Evolutionary conservation across 2,797 vertebrate species (phyloP), one percentile per base, ranked within the genome.

Genomic region (Catamblyrhynchus diadema): DNA sequence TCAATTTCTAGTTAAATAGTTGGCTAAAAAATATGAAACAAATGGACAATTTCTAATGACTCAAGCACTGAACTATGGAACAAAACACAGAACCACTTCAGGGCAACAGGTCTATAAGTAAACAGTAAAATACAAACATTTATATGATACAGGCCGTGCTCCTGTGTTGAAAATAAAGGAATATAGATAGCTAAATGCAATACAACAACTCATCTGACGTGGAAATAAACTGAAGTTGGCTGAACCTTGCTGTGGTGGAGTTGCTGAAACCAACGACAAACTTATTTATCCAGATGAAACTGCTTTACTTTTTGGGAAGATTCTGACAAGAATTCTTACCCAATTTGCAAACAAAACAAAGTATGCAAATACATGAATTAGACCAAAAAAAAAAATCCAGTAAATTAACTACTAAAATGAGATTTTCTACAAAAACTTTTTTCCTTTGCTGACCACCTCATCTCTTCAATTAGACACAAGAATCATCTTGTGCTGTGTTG

Each of bases 181-280:
- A 83, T 95, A 96, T 47, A 85, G 88, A 54, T 92, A n/a, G n/a
- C n/a, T n/a, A n/a, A n/a, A n/a, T n/a, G n/a, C n/a, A n/a, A n/a
- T n/a, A n/a, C n/a, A n/a, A n/a, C n/a, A 57, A 42, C 47, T 64
- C 61, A 78, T 88, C 86, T 90, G 88, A 96, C 35, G 8, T 88
- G 89, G 59, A 96, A 97, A 96, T 91, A 96, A 97, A 96, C 77
- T 90, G 84, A 95, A 92, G 83, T 50, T 95, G 84, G 66, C 61
- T 95, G 94, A 96, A 92, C n/a, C 12, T 91, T 95, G 71, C 59
- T 95, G 73, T 64, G 56, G 88, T 85, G 84, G 70, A 89, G 42
- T 96, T 95, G 95, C 81, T 96, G 94, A 97, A 97, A 94, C 86
- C 67, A 91, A 82, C 25, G 95, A 94, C 54, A 86, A 94, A 93